Evolutionary conservation across 2,113 vertebrate genomes (phyloP).

Genomic region (Mandrillus leucophaeus): DNA sequence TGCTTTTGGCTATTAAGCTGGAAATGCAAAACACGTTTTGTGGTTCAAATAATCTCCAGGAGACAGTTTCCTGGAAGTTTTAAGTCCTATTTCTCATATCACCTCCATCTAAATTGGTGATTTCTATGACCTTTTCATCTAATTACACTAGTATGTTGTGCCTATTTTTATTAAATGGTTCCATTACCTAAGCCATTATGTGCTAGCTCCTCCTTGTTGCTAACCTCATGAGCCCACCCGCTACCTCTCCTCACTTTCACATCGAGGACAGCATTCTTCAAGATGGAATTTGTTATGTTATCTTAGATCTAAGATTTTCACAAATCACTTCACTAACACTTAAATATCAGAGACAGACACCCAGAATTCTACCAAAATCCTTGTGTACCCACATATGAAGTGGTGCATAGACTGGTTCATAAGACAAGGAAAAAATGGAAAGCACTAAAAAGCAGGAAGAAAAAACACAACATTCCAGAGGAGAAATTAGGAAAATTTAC

Average conservation of each 20-base stretch:
- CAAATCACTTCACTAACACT: not conserved
- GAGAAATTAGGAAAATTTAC: not conserved
- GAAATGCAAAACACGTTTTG: constrained; percentile 80
- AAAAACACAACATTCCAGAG: not conserved
- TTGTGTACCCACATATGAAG: not conserved
- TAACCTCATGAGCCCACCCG: constrained; percentile 57
- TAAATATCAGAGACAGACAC: not conserved
- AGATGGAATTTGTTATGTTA: not conserved
- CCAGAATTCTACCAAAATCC: not conserved
- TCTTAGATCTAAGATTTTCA: not conserved
- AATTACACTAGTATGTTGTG: constrained; percentile 77
- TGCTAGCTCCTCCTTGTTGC: constrained; percentile 56
- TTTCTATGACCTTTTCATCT: constrained; percentile 81
- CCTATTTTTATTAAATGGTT: constrained; percentile 79
- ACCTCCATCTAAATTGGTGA: constrained; percentile 76
- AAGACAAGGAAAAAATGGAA: not conserved
- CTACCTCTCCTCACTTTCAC: constrained; percentile 24
- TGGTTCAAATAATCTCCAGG: constrained; percentile 82
- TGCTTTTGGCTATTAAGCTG: constrained; percentile 78
- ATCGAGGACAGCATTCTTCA: not conserved
- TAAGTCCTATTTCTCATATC: constrained; percentile 78
- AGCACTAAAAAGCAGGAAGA: not conserved
- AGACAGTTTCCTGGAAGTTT: constrained; percentile 86
- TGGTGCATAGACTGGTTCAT: not conserved
- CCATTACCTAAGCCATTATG: constrained; percentile 73